phyloP scores from a whole-genome alignment of 2,113 vertebrate genomes.

The Dendrocopos noguchii region DNA sequence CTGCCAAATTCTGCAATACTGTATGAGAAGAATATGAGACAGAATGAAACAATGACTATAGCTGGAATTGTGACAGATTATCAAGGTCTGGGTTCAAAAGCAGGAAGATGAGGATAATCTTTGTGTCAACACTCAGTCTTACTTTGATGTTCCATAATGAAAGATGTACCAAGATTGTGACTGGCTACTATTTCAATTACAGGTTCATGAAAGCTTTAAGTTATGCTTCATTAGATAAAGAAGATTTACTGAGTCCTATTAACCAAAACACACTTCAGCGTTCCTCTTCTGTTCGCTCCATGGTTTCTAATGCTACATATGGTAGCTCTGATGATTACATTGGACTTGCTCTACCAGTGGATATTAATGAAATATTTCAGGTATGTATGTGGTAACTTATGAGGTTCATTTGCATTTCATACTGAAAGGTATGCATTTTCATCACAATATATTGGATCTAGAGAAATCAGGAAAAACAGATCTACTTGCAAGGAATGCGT shows the following conservation, averaged over 20 bases:
- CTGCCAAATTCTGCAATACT: not conserved
- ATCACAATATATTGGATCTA: not conserved
- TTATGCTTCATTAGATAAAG: conserved; percentile 97
- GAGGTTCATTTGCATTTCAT: not conserved
- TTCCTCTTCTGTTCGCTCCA: conserved; percentile 95
- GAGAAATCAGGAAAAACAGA: not conserved
- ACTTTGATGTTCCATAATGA: not conserved
- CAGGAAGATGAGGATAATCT: not conserved
- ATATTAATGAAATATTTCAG: conserved; percentile 97
- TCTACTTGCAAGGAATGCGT: not conserved
- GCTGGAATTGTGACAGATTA: not conserved
- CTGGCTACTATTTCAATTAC: conserved; percentile 40
- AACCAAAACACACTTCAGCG: conserved; percentile 96
- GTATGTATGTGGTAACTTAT: not conserved
- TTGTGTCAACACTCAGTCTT: not conserved
- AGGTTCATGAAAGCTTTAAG: conserved; percentile 99
- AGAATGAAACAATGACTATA: not conserved
- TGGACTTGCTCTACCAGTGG: conserved; percentile 92
- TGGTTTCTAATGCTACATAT: conserved; percentile 93
- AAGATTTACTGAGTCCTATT: conserved; percentile 96
- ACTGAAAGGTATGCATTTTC: not conserved
- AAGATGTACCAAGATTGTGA: not conserved
- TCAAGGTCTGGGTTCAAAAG: not conserved
- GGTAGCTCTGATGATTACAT: conserved; percentile 95
- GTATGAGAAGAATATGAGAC: not conserved